Conservation (phyloP, 2,797 vertebrate genomes). For the Lateolabrax maculatus region DNA sequence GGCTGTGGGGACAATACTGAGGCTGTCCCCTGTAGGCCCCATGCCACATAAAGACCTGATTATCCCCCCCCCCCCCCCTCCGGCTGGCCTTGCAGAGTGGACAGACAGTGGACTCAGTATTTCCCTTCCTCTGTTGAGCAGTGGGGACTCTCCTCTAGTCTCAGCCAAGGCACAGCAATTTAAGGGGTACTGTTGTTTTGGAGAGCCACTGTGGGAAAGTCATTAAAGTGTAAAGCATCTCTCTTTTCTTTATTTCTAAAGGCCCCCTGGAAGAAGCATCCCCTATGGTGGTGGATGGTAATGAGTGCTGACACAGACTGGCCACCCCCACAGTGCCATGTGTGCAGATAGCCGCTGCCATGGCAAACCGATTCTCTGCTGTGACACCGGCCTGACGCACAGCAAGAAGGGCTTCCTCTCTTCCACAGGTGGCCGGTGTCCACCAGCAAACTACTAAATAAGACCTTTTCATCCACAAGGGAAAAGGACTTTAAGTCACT, state of each 20-base stretch:
- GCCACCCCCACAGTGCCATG: constrained; percentile 56
- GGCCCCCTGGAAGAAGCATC: constrained; percentile 76
- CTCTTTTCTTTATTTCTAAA: constrained; percentile 79
- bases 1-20: constrained; percentile 75
- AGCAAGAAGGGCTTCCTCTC: constrained; percentile 62
- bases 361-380: constrained; percentile 66
- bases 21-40: constrained; percentile 76
- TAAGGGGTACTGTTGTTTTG: constrained; percentile 79
- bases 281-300: constrained; percentile 74
- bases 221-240: constrained; percentile 88
- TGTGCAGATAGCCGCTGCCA: constrained; percentile 70
- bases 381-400: constrained; percentile 46
- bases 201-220: constrained; percentile 87
- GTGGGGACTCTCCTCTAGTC: constrained; percentile 73
- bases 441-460: constrained; percentile 54
- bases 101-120: constrained; percentile 84
- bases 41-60: constrained; percentile 83
- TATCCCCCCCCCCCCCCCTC: constrained; percentile 70
- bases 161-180: constrained; percentile 71
- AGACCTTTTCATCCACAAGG: constrained; percentile 50
- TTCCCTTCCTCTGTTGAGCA: constrained; percentile 74
- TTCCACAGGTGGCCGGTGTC: constrained; percentile 74
- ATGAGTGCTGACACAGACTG: constrained; percentile 76
- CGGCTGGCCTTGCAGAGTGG: constrained; percentile 81
- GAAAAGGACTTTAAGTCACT: constrained; percentile 43